phyloP scores from a whole-genome alignment of 2,113 vertebrate genomes.

The human (Homo sapiens) region DNA sequence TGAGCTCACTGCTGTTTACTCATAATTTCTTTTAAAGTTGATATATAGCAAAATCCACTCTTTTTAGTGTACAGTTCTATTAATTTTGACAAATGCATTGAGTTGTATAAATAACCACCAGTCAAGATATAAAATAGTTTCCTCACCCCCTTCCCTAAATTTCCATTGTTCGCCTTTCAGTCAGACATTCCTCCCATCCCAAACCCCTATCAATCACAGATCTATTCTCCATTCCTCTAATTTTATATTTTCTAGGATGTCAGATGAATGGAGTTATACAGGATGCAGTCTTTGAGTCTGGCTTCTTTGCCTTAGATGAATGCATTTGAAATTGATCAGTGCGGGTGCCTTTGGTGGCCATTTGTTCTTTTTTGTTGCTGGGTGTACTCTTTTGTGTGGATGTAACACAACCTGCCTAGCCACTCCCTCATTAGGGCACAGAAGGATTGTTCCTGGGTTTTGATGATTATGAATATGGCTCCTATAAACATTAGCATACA shows the following conservation, averaged over 20 bases:
- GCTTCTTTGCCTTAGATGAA: neutral
- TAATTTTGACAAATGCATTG: neutral
- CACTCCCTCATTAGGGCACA: neutral
- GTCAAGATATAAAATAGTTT: neutral
- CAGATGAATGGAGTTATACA: neutral
- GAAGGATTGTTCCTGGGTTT: neutral
- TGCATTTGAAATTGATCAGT: neutral
- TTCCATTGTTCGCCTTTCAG: neutral
- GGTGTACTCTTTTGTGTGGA: neutral
- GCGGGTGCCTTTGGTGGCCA: neutral
- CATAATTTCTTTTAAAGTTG: neutral
- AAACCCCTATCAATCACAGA: neutral
- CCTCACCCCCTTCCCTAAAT: neutral
- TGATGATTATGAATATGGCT: neutral
- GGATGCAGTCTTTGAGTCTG: neutral
- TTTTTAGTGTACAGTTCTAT: neutral
- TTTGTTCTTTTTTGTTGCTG: neutral
- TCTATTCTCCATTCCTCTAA: neutral
- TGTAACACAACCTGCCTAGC: too few relatives aligned
- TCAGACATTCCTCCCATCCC: neutral
- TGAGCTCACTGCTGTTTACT: neutral
- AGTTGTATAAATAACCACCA: neutral
- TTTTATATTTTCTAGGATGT: neutral
- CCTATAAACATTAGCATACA: fast-evolving
- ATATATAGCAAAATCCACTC: neutral